Base-by-base conservation (phyloP, 2,888 invertebrate genomes). In the Quadroppia sp. region DNA sequence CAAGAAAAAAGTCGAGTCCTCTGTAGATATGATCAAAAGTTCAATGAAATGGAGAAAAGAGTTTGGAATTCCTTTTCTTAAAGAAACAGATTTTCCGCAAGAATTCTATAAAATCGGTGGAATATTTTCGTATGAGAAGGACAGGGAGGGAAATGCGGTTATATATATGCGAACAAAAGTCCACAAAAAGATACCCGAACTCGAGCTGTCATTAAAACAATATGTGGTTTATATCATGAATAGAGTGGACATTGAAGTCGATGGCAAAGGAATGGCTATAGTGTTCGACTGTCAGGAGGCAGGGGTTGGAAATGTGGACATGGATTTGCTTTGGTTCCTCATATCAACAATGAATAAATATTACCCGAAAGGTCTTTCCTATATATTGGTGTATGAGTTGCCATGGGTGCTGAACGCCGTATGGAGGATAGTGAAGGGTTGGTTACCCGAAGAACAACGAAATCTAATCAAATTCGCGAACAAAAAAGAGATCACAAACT, bases 291-390 rank as follows among this genome's bases (percentile, higher is more conserved):
- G 69, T n/a, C 32, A 45, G 36, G 74, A 74, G 7, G 59, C 73
- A 9, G 71, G 71, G 7, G 25, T 71, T 25, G 13, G 32, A 1
- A 74, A 75, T 69, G 28, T 74, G 82, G 96, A 97, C 81, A 89
- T 95, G 89, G 95, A 95, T 32, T 87, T 94, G 75, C 91, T 90
- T 0, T 91, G 90, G 81, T 93, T 91, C 80, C 84, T 95, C 77
- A 93, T 96, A 77, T 88, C 87, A 30, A 86, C 92, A 28, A 91
- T 95, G 81, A 94, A 94, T 82, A 84, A 86, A 25, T 94, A 94
- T 81, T 96, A 94, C 82, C 96, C 96, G 0, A 88, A 87, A 82
- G 74, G 73, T n/a, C 50, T 76, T 1, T 69, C 70, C 11, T 64
- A 76, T 56, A 72, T 75, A 13, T 48, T 74, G 7, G 73, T 76